phyloP scores from a whole-genome alignment of 1,140 invertebrate species.

The Diplogasteroides magnus region DNA sequence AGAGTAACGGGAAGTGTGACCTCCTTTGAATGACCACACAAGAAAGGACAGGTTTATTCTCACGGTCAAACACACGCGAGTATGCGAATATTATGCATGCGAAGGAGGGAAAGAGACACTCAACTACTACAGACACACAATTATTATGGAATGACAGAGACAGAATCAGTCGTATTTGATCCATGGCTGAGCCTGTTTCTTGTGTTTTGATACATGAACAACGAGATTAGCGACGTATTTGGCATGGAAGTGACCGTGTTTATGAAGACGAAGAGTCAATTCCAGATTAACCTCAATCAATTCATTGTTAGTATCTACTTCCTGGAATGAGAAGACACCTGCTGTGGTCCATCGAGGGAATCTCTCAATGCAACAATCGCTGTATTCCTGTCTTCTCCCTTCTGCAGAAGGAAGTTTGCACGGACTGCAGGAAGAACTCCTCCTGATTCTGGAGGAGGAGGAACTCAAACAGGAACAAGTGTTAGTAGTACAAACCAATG shows the following conservation, averaged over 20 bases:
- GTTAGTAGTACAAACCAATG: conserved; percentile 30
- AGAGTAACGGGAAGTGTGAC: neutral
- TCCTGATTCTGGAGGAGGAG: conserved; percentile 30
- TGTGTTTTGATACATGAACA: conserved; percentile 44
- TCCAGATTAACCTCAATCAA: conserved; percentile 20
- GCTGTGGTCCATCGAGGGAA: conserved; percentile 51
- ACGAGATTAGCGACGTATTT: conserved; percentile 54
- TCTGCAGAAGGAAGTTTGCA: conserved; percentile 51
- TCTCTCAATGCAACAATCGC: conserved; percentile 52
- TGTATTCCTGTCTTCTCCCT: conserved; percentile 51
- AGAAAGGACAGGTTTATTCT: neutral
- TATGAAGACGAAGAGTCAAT: conserved; percentile 37
- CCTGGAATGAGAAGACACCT: conserved; percentile 11
- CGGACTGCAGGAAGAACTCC: conserved; percentile 43
- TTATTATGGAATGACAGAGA: too few species aligned
- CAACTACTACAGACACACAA: too few species aligned
- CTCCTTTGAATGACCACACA: conserved; percentile 8
- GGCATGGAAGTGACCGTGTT: conserved; percentile 40
- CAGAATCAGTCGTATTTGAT: too few species aligned
- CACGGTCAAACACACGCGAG: neutral
- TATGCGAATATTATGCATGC: conserved; percentile 1
- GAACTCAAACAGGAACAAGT: neutral
- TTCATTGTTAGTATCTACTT: neutral
- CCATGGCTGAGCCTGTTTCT: conserved; percentile 13
- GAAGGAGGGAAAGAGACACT: too few species aligned